phyloP scores from a whole-genome alignment of 2,888 invertebrate species.

The Plagiodera versicolora region DNA sequence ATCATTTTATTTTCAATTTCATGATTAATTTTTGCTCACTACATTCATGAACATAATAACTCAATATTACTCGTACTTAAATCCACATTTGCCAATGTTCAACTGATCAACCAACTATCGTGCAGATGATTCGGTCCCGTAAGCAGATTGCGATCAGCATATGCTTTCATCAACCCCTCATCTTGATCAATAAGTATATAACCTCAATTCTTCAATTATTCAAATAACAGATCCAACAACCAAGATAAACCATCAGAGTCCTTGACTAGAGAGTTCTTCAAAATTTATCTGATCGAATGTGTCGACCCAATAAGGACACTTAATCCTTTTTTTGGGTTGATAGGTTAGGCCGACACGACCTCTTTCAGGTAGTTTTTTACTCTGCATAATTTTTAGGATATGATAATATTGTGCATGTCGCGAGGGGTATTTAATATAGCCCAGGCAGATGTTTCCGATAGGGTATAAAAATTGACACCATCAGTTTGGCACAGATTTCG shows the following conservation, averaged over 20 bases:
- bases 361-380: slow-evolving; percentile 34
- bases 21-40: no score
- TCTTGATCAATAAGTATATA: slow-evolving; percentile 24
- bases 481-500: slow-evolving; percentile 11
- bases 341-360: slow-evolving; percentile 26
- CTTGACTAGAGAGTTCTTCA: slow-evolving; percentile 35
- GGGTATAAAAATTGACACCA: slow-evolving; percentile 27
- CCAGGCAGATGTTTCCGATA: slow-evolving; percentile 31
- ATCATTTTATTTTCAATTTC: no score
- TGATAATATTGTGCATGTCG: slow-evolving; percentile 35
- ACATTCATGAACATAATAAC: no score
- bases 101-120: background rate
- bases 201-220: slow-evolving; percentile 38
- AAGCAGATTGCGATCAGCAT: slow-evolving; percentile 18
- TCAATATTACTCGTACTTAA: no score
- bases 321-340: slow-evolving; percentile 37
- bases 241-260: slow-evolving; percentile 37
- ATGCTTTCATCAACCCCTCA: slow-evolving; percentile 20
- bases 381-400: slow-evolving; percentile 32
- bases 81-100: background rate
- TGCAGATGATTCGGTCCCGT: background rate
- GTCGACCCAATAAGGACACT: slow-evolving; percentile 39
- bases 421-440: slow-evolving; percentile 25
- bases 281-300: slow-evolving; percentile 41
- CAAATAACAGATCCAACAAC: slow-evolving; percentile 39